Evolutionary conservation across 2,797 vertebrate species (phyloP).

Genomic region (Anniella stebbinsi): DNA sequence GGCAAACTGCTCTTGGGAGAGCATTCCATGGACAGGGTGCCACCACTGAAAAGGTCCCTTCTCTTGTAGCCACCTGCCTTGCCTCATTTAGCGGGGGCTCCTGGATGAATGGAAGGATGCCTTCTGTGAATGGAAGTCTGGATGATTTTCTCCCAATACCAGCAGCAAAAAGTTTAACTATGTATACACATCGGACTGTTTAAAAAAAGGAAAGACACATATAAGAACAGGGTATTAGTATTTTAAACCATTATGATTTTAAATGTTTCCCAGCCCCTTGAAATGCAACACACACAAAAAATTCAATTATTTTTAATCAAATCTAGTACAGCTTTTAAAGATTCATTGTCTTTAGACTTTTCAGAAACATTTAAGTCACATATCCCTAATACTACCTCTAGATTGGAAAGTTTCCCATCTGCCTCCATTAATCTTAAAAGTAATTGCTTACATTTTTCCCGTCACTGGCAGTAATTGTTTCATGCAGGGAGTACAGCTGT

Average conservation of each 20-base stretch:
- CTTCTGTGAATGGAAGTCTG: too few relatives aligned
- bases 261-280: background rate
- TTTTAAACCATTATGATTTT: background rate
- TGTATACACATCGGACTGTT: too few relatives aligned
- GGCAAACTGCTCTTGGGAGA: too few relatives aligned
- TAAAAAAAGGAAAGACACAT: background rate
- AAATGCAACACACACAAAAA: background rate
- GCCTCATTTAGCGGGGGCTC: too few relatives aligned
- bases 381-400: conserved; percentile 52
- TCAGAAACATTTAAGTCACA: conserved; percentile 65
- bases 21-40: too few relatives aligned
- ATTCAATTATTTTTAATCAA: conserved; percentile 60
- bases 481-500: conserved; percentile 65
- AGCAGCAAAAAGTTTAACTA: too few relatives aligned
- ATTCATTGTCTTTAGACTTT: conserved; percentile 50
- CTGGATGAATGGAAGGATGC: too few relatives aligned
- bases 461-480: conserved; percentile 67
- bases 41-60: too few relatives aligned
- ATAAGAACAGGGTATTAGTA: background rate
- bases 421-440: conserved; percentile 64
- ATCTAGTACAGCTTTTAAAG: conserved; percentile 57
- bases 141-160: too few relatives aligned
- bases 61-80: too few relatives aligned
- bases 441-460: conserved; percentile 61
- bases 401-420: conserved; percentile 57